phyloP scores from a whole-genome alignment of 2,888 invertebrate genomes.

The Andrena praecox region DNA sequence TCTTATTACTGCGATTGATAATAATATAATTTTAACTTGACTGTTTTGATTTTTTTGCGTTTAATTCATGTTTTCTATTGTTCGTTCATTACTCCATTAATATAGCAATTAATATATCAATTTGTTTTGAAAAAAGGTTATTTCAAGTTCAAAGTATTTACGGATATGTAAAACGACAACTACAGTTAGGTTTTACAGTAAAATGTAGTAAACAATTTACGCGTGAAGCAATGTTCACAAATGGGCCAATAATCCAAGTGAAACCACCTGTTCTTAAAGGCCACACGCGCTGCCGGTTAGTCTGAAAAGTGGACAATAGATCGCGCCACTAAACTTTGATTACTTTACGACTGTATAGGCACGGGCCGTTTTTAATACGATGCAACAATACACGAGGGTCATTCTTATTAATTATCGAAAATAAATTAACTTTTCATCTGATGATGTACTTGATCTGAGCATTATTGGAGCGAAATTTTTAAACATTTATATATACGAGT shows the following conservation, averaged over 20 bases:
- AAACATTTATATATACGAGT: not conserved
- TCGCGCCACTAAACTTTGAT: constrained; percentile 49
- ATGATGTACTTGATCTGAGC: not conserved
- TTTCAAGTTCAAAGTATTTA: not conserved
- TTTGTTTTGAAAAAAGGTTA: not conserved
- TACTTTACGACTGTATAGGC: not conserved
- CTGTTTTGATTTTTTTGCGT: not conserved
- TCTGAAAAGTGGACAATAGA: constrained; percentile 29
- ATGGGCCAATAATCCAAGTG: constrained; percentile 25
- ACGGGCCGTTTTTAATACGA: not conserved
- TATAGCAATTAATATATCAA: not conserved
- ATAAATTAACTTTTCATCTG: not conserved
- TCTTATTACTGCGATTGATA: no score
- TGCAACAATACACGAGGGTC: not conserved
- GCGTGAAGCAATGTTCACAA: constrained; percentile 21
- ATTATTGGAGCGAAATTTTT: not conserved
- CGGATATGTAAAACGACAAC: not conserved
- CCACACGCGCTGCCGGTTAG: not conserved
- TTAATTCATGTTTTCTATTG: not conserved
- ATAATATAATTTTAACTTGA: not conserved
- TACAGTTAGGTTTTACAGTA: not conserved
- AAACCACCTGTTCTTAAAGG: constrained; percentile 38
- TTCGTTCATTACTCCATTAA: not conserved
- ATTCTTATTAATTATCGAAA: not conserved
- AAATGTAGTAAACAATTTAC: not conserved